Evolutionary conservation across 1,140 invertebrate species (phyloP).

Genomic region (Holotrichia oblita): DNA sequence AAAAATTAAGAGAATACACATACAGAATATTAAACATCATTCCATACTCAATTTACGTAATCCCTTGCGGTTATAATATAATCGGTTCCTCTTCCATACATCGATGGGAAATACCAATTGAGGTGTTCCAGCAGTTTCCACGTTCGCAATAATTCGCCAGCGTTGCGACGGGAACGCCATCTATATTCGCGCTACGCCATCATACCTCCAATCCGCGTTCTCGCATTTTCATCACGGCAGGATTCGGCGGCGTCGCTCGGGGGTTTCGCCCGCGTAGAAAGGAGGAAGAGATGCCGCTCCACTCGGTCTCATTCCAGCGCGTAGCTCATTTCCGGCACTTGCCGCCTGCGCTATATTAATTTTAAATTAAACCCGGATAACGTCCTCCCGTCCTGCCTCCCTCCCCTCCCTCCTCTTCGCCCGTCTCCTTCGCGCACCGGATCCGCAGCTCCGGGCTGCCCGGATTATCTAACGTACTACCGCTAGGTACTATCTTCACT

Average conservation of each 20-base stretch:
- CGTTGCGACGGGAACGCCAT: background rate
- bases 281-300: constrained; percentile 50
- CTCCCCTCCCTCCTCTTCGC: constrained; percentile 47
- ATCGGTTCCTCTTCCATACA: background rate
- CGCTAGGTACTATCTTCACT: constrained; percentile 47
- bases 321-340: constrained; percentile 67
- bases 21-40: no score
- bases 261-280: background rate
- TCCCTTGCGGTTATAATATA: no score
- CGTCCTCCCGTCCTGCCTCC: constrained; percentile 51
- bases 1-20: no score
- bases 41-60: no score
- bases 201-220: background rate
- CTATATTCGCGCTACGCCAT: background rate
- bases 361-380: constrained; percentile 70
- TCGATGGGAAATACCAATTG: background rate
- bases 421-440: background rate
- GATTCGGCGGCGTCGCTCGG: no score
- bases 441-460: constrained; percentile 39
- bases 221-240: background rate
- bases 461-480: constrained; percentile 64
- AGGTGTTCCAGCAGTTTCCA: background rate
- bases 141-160: no score
- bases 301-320: constrained; percentile 52
- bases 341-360: constrained; percentile 70